Conservation (phyloP, 2,888 invertebrate genomes). For the Hermaeophaga mercurialis region DNA sequence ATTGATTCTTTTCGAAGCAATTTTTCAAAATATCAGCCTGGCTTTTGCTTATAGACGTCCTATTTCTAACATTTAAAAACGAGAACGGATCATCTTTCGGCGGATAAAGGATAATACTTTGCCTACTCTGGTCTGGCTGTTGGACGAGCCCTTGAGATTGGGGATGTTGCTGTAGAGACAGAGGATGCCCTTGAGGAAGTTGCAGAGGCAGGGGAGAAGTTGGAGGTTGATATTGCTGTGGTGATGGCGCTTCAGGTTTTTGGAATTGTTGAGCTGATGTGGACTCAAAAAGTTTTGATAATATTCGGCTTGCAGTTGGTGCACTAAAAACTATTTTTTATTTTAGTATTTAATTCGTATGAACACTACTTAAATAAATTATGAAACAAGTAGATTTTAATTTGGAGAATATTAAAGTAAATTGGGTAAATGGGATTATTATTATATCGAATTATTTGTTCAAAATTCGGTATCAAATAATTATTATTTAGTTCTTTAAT, state of each 20-base stretch:
- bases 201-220: too few relatives aligned
- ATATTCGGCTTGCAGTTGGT: slow-evolving; percentile 2
- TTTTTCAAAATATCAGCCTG: slow-evolving; percentile 28
- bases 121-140: not conserved
- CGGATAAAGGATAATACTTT: not conserved
- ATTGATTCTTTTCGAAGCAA: slow-evolving; percentile 27
- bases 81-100: slow-evolving; percentile 5
- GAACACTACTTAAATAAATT: not conserved
- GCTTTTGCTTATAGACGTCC: slow-evolving; percentile 28
- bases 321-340: slow-evolving; percentile 21
- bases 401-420: too few relatives aligned
- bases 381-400: too few relatives aligned
- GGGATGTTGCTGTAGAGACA: not conserved
- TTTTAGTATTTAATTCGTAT: not conserved
- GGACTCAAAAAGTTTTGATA: slow-evolving; percentile 13
- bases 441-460: too few relatives aligned
- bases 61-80: slow-evolving; percentile 11
- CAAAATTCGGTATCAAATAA: too few relatives aligned
- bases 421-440: too few relatives aligned
- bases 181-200: not conserved
- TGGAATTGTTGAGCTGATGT: slow-evolving; percentile 3
- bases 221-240: not conserved
- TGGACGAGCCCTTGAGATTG: not conserved
- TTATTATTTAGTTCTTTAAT: too few relatives aligned
- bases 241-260: slow-evolving; percentile 12